These are phyloP conservation scores for Epinephelus awoara DNA, from an alignment of 2,797 vertebrate genomes.

Conservation along the genomic window DNA sequence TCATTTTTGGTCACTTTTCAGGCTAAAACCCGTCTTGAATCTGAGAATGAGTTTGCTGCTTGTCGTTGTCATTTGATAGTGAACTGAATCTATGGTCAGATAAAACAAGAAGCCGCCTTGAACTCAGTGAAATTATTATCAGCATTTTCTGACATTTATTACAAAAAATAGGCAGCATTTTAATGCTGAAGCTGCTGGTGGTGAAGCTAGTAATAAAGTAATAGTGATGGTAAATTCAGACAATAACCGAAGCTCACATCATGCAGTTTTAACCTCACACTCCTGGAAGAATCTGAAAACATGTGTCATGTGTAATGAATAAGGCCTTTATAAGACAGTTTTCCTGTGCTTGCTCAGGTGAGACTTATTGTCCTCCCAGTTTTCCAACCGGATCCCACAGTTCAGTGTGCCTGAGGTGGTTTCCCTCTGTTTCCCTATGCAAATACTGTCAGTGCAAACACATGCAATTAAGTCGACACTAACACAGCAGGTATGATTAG, in stretches of 20 bases:
- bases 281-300: background rate
- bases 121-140: too few species aligned
- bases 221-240: background rate
- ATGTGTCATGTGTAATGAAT: background rate
- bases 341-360: constrained; percentile 20
- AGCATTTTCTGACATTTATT: too few species aligned
- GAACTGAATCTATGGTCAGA: too few species aligned
- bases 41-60: too few species aligned
- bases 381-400: constrained; percentile 11
- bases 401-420: constrained; percentile 8
- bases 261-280: background rate
- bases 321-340: background rate
- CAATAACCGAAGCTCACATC: background rate
- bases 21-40: too few species aligned
- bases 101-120: too few species aligned
- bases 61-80: too few species aligned
- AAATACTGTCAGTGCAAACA: constrained; percentile 41
- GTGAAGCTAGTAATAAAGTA: background rate
- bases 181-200: background rate
- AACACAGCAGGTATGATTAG: constrained; percentile 8
- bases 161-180: background rate
- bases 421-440: constrained; percentile 30
- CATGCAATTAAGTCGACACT: background rate
- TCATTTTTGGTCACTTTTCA: too few species aligned
- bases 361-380: constrained; percentile 2